Evolutionary conservation across 2,113 vertebrate species (phyloP), one percentile per base, ranked within the genome.

Genomic region (Columba livia): DNA sequence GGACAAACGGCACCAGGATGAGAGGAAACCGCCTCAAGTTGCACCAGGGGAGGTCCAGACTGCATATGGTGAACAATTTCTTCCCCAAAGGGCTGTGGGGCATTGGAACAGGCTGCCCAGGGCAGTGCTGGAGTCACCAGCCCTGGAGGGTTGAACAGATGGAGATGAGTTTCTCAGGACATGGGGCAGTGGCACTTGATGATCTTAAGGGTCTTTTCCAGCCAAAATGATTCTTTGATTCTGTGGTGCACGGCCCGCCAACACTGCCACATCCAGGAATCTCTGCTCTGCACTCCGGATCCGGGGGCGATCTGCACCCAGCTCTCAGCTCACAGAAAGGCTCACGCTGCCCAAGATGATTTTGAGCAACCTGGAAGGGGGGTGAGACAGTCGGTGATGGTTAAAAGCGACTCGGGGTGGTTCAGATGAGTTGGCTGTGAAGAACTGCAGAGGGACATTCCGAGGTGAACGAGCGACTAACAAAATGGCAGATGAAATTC

Each of bases 381-480:
- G 42, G 28, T 57, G 32, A 58, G 48, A 47, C 69, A 34, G 48
- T 29, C 28, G 8, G 17, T 26, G 71, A 24, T 2, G 20, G 34
- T n/a, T 57, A 57, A 8, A 65, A 65, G 51, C 7, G 38, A 26
- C 53, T 31, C 21, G 5, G 8, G 16, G 69, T 31, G 50, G 32
- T 53, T 70, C 38, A 34, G 86, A 51, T n/a, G 42, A 85, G 56
- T 16, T 31, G 40, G 40, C 32, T 11, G 11, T 38, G 2, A 62
- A 51, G 48, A 38, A n/a, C 11, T 31, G 61, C 61, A 44, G 42
- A 69, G 21, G 50, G 34, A 74, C 32, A 48, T 80, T 69, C 60
- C 0, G 2, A 79, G 32, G 31, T 8, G 42, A 64, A 57, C 0
- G 2, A 73, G n/a, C 3, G 1, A 7, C 42, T n/a, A 44, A 36